Base-by-base conservation (phyloP, 1,140 invertebrate genomes). In the Zaprionus vittiger region DNA sequence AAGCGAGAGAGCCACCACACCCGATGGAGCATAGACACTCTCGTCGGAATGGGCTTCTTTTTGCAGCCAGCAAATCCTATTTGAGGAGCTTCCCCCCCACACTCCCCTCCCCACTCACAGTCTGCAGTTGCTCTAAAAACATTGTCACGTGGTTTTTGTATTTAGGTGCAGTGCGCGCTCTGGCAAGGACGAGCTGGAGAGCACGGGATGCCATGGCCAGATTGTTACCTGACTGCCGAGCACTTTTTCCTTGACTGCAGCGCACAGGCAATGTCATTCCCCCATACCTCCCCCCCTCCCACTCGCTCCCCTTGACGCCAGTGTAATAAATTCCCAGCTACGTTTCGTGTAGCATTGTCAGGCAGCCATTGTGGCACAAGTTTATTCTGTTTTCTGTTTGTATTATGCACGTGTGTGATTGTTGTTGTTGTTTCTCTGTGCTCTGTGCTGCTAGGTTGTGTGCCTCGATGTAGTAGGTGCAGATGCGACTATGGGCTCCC, bases 61-160 rank as follows among this genome's bases (percentile, higher is more conserved):
- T 20, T 24, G 61, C 17, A 20, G 47, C 49, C 24, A 17, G 31
- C 71, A 67, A 73, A 67, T 59, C 55, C 55, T 17, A 67, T 54
- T 55, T 34, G 37, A 64, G 38, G 52, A 44, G 5, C n/a, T 34
- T 9, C 34, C 17, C 54, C 54, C 28, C 12, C 12, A 11, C 54
- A 5, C 26, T 15, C 2, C 17, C 24, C 26, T 57, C 20, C 22
- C 11, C 5, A 5, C 20, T 5, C 34, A 4, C 49, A 2, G n/a
- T 49, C 65, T 56, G 62, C 31, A 66, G 41, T 38, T 59, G 24
- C 41, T 75, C 66, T 63, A 63, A 76, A 87, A 80, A 89, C 83
- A 89, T 87, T 87, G 84, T 87, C 83, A 87, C 83, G 83, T 87
- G 83, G 83, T 89, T 89, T 86, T 89, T 81, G 78, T 87, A 87